These are phyloP conservation scores for Schizopygopsis pylzovi DNA, from an alignment of 2,797 vertebrate species.

Conservation along the genomic window DNA sequence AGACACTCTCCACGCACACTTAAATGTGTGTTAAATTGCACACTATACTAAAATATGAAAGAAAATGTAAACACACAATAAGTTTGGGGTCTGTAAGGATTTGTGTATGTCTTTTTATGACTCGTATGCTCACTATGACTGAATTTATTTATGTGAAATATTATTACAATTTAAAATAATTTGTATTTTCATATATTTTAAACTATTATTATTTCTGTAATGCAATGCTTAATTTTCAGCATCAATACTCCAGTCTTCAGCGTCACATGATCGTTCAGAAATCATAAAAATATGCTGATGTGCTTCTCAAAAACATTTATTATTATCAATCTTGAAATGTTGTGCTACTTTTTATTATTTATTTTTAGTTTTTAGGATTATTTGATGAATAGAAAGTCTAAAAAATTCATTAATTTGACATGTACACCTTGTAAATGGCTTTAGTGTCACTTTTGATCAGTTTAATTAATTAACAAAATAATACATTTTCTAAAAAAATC, in stretches of 20 bases:
- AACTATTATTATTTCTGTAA: too few relatives aligned
- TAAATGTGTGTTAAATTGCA: background rate
- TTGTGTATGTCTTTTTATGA: background rate
- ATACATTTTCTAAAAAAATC: background rate
- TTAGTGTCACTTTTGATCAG: background rate
- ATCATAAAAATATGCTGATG: background rate
- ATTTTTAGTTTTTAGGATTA: background rate
- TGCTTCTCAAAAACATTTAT: background rate
- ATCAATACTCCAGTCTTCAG: background rate
- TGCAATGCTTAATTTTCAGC: too few relatives aligned
- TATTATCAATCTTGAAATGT: too few relatives aligned
- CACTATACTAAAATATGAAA: background rate
- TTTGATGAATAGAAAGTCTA: too few relatives aligned
- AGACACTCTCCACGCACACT: background rate
- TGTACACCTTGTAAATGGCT: background rate
- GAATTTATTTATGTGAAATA: slow-evolving; percentile 1
- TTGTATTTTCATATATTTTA: too few relatives aligned
- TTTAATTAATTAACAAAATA: background rate
- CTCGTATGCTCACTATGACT: background rate
- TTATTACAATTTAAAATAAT: background rate
- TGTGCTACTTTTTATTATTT: background rate
- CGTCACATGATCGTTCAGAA: background rate
- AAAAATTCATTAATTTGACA: background rate
- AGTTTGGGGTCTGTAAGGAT: background rate
- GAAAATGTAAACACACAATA: background rate